A percentile compares a stretch with the other conserved stretches of the same genome.
Evolutionary conservation across 2,113 vertebrate genomes (phyloP).

Genomic region (Nannospalax galili): DNA sequence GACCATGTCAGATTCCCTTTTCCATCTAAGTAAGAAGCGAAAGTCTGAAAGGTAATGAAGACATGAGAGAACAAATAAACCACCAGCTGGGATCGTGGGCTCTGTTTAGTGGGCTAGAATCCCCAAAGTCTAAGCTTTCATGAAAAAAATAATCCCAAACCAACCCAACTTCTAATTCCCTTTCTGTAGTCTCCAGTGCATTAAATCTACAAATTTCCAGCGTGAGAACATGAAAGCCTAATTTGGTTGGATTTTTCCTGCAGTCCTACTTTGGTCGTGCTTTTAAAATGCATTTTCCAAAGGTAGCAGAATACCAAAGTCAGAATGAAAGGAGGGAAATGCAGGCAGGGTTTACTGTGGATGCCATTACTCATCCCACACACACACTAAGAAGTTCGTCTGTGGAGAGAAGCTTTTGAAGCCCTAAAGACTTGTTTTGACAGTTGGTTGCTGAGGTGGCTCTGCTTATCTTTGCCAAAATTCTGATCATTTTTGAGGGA

Average conservation of each 20-base stretch:
- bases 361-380: not conserved
- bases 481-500: constrained; percentile 78
- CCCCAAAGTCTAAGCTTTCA: not conserved
- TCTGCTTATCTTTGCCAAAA: constrained; percentile 69
- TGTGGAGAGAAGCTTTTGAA: constrained; percentile 64
- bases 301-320: constrained; percentile 9
- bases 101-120: not conserved
- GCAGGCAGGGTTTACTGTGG: constrained; percentile 25
- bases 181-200: not conserved
- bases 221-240: not conserved
- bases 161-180: not conserved
- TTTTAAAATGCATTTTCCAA: constrained; percentile 36
- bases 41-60: not conserved
- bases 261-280: not conserved
- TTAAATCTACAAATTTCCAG: constrained; percentile 39
- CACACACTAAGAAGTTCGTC: constrained; percentile 33
- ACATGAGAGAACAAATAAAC: constrained; percentile 3
- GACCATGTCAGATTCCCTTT: not conserved
- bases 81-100: not conserved
- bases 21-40: not conserved
- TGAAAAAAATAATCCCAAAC: constrained; percentile 16
- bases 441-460: constrained; percentile 70
- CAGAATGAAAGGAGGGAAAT: not conserved
- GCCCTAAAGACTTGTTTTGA: constrained; percentile 69
- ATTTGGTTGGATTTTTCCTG: not conserved